Conservation (phyloP, 2,113 vertebrate genomes). For the Lophius piscatorius region DNA sequence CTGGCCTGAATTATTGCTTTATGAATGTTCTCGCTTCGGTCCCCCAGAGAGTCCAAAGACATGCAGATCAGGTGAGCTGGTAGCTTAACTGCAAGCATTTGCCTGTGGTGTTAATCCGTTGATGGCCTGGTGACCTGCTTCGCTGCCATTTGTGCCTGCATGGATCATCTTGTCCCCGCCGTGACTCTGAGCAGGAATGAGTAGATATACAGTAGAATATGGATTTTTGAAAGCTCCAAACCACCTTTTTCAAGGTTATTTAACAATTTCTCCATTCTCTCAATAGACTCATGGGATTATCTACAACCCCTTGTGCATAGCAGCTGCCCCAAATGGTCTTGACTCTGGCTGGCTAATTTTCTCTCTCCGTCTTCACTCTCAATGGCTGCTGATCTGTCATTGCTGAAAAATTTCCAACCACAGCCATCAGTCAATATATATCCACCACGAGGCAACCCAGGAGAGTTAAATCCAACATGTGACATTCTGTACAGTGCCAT, state of each 20-base stretch:
- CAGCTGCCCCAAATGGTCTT: conserved; percentile 25
- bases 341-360: conserved; percentile 28
- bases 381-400: conserved; percentile 33
- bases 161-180: conserved; percentile 14
- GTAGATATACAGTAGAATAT: conserved; percentile 11
- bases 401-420: conserved; percentile 48
- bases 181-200: conserved; percentile 36
- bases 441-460: conserved; percentile 40
- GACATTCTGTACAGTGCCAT: conserved; percentile 71
- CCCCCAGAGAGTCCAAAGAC: conserved; percentile 13
- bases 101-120: conserved; percentile 40
- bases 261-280: conserved; percentile 47
- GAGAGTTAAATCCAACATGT: conserved; percentile 72
- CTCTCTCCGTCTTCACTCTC: conserved; percentile 14
- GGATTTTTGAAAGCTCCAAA: conserved; percentile 26
- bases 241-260: conserved; percentile 56
- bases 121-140: conserved; percentile 47
- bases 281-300: conserved; percentile 39
- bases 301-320: conserved; percentile 27
- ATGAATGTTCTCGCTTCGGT: conserved; percentile 7
- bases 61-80: conserved; percentile 27
- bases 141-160: conserved; percentile 29
- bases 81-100: conserved; percentile 35
- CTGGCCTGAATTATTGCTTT: neutral
- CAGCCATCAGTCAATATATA: conserved; percentile 62